Base-by-base conservation (phyloP, 1,140 invertebrate species). In the Drosophila orosa region DNA sequence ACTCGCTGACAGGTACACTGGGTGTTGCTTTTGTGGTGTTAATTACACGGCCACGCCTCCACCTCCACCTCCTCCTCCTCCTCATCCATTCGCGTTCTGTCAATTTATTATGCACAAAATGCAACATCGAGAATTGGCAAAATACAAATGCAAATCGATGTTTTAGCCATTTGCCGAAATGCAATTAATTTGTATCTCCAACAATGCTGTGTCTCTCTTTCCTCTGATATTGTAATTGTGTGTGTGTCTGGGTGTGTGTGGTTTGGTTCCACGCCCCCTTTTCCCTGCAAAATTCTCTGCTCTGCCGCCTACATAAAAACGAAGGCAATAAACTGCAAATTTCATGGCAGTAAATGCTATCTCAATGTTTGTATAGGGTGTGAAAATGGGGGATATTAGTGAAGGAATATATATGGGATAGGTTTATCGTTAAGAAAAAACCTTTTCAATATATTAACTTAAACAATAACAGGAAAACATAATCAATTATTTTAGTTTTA, bases 1-100 rank as follows among this genome's bases (percentile, higher is more conserved):
- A 86, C 74, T 86, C 68, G 76, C 72, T 82, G 83, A 86, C 80
- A 80, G 78, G 66, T 77, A 79, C 83, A 59, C 60, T 66, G 80
- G 74, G 78, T 67, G 74, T 81, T 63, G 62, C 57, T 57, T 61
- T 62, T 65, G 57, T 59, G 84, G 84, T 83, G 83, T 87, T 87
- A 87, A 89, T 87, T 83, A 83, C 76, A 66, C 67, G 47, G 39
- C 52, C 60, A 66, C 62, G 60, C 48, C 37, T 39, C 40, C 56
- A 12, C 17, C 40, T 1, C 19, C 15, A 3, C 35, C 35, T 37
- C n/a, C 37, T 3, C 52, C 35, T 35, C 37, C 52, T 8, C 27
- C 35, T 35, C 37, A 47, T 8, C 27, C 17, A 27, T 17, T 19
- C n/a, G 47, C 31, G 35, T n/a, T 19, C 3, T 63, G 77, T 77